These are phyloP conservation scores for Oreocharis arfaki DNA, from an alignment of 2,113 vertebrate genomes.

Conservation along the genomic window DNA sequence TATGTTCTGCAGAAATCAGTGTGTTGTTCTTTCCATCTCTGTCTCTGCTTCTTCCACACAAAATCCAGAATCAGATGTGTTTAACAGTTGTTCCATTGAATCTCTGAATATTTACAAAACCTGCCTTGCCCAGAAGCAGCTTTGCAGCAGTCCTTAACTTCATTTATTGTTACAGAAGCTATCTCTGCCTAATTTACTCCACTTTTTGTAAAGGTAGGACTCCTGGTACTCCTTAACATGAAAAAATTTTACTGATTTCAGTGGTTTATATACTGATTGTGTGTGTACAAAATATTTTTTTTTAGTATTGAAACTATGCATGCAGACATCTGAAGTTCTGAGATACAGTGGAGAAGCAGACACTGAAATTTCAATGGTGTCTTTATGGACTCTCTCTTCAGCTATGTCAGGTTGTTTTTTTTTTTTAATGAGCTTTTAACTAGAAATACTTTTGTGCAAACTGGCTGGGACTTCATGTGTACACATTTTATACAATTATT, in stretches of 20 bases:
- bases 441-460: not conserved
- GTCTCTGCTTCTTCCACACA: not conserved
- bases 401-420: no score
- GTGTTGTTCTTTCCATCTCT: not conserved
- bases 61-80: not conserved
- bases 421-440: not conserved
- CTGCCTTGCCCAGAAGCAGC: not conserved
- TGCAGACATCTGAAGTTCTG: not conserved
- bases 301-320: not conserved
- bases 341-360: not conserved
- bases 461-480: not conserved
- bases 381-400: not conserved
- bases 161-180: not conserved
- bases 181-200: not conserved
- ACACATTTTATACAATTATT: not conserved
- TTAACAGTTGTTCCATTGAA: not conserved
- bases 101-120: not conserved
- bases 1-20: not conserved
- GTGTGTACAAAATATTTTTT: not conserved
- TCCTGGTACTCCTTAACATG: not conserved
- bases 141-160: not conserved
- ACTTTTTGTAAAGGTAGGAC: not conserved
- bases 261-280: not conserved
- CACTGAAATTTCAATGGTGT: not conserved
- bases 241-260: not conserved